phyloP scores from a whole-genome alignment of 1,140 invertebrate species.

The Belonocnema kinseyi region DNA sequence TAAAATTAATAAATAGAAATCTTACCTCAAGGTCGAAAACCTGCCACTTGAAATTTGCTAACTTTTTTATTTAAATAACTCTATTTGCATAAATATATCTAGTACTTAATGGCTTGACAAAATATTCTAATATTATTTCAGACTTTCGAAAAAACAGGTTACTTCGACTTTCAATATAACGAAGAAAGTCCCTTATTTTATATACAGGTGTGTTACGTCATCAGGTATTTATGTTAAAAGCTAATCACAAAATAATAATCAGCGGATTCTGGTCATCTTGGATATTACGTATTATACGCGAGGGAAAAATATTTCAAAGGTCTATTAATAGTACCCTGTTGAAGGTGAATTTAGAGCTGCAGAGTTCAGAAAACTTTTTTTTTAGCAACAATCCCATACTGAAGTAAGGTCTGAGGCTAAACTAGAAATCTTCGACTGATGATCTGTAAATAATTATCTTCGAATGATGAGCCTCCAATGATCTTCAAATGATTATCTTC shows the following conservation, averaged over 20 bases:
- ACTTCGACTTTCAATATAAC: constrained; percentile 16
- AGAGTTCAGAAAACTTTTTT: constrained; percentile 15
- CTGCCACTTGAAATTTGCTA: not conserved
- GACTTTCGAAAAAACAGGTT: constrained; percentile 19
- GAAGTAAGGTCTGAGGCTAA: too few species aligned
- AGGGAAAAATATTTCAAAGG: too few species aligned
- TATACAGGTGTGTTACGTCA: not conserved
- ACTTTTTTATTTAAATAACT: constrained; percentile 34
- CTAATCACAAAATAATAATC: not conserved
- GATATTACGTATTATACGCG: too few species aligned
- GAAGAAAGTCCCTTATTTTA: constrained; percentile 1
- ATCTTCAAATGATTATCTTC: not conserved
- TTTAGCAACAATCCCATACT: too few species aligned
- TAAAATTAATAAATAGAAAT: not conserved
- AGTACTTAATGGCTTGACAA: constrained; percentile 8
- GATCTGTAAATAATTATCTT: not conserved
- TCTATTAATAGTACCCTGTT: constrained; percentile 33
- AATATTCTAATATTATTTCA: constrained; percentile 26
- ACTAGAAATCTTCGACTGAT: too few species aligned
- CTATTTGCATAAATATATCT: constrained; percentile 43
- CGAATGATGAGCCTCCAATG: not conserved
- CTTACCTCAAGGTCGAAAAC: not conserved
- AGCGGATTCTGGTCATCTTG: not conserved
- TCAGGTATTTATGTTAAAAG: not conserved
- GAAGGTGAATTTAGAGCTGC: constrained; percentile 38